Evolutionary conservation across 2,888 invertebrate genomes (phyloP).

Genomic region (Campoplex capitator): DNA sequence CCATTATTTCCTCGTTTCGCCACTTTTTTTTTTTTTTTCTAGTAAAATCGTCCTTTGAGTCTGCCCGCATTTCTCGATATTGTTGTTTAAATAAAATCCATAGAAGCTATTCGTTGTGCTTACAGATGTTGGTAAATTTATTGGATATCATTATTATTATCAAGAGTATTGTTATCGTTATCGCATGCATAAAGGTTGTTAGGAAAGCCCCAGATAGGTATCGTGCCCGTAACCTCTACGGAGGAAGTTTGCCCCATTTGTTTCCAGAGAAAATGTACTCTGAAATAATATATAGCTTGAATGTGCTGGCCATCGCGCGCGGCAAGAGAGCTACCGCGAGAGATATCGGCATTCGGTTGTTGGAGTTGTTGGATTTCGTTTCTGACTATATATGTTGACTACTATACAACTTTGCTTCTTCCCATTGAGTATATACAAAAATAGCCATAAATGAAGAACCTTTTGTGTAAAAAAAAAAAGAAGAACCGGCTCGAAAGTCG

Average conservation of each 20-base stretch:
- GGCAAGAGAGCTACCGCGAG: not conserved
- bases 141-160: not conserved
- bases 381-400: not conserved
- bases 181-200: constrained; percentile 23
- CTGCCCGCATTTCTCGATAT: not conserved
- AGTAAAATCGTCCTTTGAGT: not conserved
- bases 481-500: not conserved
- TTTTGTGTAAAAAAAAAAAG: not conserved
- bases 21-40: no score
- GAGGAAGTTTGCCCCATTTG: constrained; percentile 75
- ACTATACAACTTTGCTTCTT: not conserved
- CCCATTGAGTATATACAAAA: not conserved
- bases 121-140: not conserved
- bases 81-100: not conserved
- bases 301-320: not conserved
- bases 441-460: not conserved
- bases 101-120: not conserved
- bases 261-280: constrained; percentile 52
- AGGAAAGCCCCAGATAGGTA: constrained; percentile 38
- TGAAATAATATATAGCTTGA: constrained; percentile 7
- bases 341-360: constrained; percentile 43
- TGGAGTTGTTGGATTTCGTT: constrained; percentile 35
- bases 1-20: no score
- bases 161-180: constrained; percentile 2
- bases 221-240: constrained; percentile 21